Conservation (phyloP, 2,888 invertebrate species). For the Hyppa rectilinea region DNA sequence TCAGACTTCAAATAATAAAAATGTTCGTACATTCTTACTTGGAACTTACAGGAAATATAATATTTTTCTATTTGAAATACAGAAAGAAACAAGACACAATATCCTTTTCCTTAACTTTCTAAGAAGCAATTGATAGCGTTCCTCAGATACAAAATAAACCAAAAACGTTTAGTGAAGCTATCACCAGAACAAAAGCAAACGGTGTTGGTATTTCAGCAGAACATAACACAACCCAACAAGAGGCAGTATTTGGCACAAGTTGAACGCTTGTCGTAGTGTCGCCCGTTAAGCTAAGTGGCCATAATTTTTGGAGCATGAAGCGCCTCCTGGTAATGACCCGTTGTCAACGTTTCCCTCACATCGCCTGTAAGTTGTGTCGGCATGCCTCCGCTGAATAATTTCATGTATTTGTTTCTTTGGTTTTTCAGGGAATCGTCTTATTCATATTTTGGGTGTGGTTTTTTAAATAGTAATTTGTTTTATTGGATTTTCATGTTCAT, state of each 20-base stretch:
- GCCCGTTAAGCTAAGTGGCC: slow-evolving; percentile 58
- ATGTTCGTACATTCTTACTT: slow-evolving; percentile 16
- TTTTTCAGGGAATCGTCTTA: slow-evolving; percentile 18
- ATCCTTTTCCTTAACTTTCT: slow-evolving; percentile 10
- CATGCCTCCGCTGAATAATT: slow-evolving; percentile 45
- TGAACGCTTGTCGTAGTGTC: slow-evolving; percentile 37
- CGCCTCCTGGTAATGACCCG: slow-evolving; percentile 55
- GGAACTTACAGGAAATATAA: slow-evolving; percentile 37
- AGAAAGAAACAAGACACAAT: neutral
- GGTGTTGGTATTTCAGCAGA: slow-evolving; percentile 8
- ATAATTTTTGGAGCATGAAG: slow-evolving; percentile 56
- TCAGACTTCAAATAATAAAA: slow-evolving; percentile 45
- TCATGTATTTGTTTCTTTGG: slow-evolving; percentile 25
- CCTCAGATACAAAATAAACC: neutral
- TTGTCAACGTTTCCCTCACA: slow-evolving; percentile 49
- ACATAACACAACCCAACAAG: slow-evolving; percentile 15
- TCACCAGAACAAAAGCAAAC: slow-evolving; percentile 19
- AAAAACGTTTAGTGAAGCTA: neutral
- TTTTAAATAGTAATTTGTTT: neutral
- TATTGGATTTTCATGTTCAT: neutral
- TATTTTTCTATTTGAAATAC: slow-evolving; percentile 28
- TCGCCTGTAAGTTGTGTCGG: slow-evolving; percentile 52
- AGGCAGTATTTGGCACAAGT: slow-evolving; percentile 17
- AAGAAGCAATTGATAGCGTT: slow-evolving; percentile 1
- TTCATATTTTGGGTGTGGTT: neutral